Percentiles rank a stretch among this genome's conserved stretches.
phyloP scores from a whole-genome alignment of 1,140 invertebrate species.

The Drosophila guanche region DNA sequence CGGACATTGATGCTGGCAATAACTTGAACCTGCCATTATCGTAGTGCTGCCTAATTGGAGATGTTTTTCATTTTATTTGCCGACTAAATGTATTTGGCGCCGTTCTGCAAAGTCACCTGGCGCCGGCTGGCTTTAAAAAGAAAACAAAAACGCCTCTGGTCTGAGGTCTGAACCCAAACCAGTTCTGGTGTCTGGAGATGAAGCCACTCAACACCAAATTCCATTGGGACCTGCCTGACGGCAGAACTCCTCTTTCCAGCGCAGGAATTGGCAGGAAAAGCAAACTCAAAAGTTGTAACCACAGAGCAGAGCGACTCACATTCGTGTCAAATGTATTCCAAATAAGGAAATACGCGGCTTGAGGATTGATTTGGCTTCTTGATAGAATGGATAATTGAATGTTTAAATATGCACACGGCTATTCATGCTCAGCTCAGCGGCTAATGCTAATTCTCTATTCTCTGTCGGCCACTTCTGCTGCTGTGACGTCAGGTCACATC shows the following conservation, averaged over 20 bases:
- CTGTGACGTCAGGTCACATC: conserved; percentile 32
- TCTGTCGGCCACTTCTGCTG: conserved; percentile 4
- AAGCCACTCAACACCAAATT: neutral
- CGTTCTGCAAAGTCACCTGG: conserved; percentile 22
- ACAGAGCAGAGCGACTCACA: neutral
- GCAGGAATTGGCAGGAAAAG: neutral
- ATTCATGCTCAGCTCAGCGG: neutral
- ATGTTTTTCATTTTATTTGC: conserved; percentile 41
- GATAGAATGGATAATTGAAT: conserved; percentile 29
- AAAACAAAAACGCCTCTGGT: neutral
- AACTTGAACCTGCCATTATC: neutral
- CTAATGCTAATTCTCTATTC: conserved; percentile 32
- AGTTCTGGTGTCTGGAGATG: conserved; percentile 22
- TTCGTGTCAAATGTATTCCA: neutral
- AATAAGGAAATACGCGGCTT: conserved; percentile 16
- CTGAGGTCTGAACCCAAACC: conserved; percentile 6
- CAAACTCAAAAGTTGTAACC: neutral
- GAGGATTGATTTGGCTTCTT: neutral
- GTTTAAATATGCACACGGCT: conserved; percentile 24
- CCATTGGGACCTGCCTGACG: too few species aligned
- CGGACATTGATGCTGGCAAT: too few species aligned
- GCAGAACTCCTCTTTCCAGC: too few species aligned
- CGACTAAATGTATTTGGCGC: conserved; percentile 52
- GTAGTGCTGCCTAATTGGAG: conserved; percentile 17
- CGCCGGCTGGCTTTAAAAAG: conserved; percentile 13